A percentile compares a stretch with the other conserved stretches of the same genome.
phyloP scores from a whole-genome alignment of 2,113 vertebrate genomes.

The Heterochromis multidens region DNA sequence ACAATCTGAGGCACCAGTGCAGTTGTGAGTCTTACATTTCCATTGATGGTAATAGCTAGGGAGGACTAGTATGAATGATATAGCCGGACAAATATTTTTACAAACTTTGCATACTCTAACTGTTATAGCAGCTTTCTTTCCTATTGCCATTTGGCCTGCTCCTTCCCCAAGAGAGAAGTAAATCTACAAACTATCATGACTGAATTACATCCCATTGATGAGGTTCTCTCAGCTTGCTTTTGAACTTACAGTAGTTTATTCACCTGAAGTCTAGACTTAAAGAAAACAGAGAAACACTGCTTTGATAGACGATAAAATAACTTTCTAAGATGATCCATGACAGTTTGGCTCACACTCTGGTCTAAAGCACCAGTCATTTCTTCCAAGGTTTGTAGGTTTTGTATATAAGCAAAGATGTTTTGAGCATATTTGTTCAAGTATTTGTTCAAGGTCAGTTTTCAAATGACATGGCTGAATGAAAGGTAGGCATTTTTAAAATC shows the following conservation, averaged over 20 bases:
- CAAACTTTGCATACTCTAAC: neutral
- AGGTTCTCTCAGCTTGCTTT: neutral
- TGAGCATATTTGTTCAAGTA: neutral
- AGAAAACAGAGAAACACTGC: neutral
- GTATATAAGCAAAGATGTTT: neutral
- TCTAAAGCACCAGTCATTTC: neutral
- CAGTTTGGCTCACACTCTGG: fast-evolving
- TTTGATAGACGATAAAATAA: neutral
- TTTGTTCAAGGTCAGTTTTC: neutral
- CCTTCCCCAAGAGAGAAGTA: neutral
- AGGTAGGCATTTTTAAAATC: neutral
- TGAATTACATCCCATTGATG: neutral
- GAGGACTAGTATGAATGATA: neutral
- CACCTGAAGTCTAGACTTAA: neutral
- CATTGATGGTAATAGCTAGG: neutral
- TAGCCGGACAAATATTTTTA: neutral
- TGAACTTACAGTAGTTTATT: neutral
- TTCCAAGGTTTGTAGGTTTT: constrained; percentile 28
- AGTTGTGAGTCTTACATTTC: neutral
- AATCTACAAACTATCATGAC: constrained; percentile 9
- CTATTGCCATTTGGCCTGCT: neutral
- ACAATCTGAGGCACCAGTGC: neutral
- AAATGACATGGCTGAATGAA: neutral
- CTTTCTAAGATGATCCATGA: neutral
- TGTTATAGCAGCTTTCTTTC: neutral